Base-by-base conservation (phyloP, 2,113 vertebrate genomes). In the Mandrillus leucophaeus region DNA sequence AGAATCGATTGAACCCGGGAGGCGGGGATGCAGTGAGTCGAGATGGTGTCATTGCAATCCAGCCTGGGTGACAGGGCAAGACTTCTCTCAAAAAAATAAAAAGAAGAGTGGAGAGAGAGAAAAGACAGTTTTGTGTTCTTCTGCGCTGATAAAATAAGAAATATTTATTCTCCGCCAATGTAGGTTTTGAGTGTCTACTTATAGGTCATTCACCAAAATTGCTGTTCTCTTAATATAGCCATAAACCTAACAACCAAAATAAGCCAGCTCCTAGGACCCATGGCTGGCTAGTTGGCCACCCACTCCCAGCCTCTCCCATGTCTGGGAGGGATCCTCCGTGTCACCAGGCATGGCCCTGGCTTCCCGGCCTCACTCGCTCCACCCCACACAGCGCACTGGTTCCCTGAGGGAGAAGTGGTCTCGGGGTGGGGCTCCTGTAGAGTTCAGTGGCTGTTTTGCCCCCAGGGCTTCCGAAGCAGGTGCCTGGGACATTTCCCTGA, bases 171-270 rank as follows among this genome's bases (percentile, higher is more conserved):
- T n/a, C 38, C 16, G 8, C 10, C 8, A 55, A 6, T 35, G 25
- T 3, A 23, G 32, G n/a, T 8, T 35, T 4, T 18, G 8, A 7
- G 70, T 9, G 14, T n/a, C 32, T n/a, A 5, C 13, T 52, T 52
- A 35, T 9, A 17, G 17, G 3, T 8, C 0, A 8, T 8, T 78
- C 18, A 1, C 27, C 75, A n/a, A 43, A 7, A 20, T 0, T 18
- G 27, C 22, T 61, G 5, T 40, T 55, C 64, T 68, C 68, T 3
- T 40, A 35, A 38, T 4, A 35, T 6, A 38, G 64, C 16, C 59
- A 17, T 22, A 32, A 66, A 20, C 38, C n/a, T 40, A 38, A n/a
- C 8, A 6, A 12, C 17, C 23, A 1, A 11, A 81, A 45, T 8
- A 25, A 64, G 68, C 52, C 38, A 16, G 43, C 30, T 17, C 30